Conservation (phyloP, 64 coral and sea anemone species). For the Pocillopora damicornis region DNA sequence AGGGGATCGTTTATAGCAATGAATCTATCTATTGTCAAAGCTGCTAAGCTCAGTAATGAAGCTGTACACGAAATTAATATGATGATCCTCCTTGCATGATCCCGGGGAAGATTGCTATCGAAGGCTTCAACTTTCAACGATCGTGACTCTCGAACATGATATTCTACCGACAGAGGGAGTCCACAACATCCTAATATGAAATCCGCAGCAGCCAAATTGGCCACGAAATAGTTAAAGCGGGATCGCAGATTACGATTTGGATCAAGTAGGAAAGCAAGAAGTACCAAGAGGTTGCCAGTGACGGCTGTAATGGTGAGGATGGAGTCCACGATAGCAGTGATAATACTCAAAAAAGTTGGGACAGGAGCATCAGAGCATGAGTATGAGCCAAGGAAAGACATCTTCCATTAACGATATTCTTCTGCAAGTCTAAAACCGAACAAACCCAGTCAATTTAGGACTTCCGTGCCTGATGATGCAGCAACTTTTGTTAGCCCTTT, state of each 20-base stretch:
- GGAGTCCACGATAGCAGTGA: neutral
- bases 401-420: neutral
- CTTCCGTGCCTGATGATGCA: too few species aligned
- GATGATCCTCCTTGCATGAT: slow-evolving; percentile 1
- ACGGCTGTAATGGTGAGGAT: slow-evolving; percentile 35
- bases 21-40: slow-evolving; percentile 72
- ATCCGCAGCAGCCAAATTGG: slow-evolving; percentile 78
- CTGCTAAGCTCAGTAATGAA: slow-evolving; percentile 71
- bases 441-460: too few species aligned
- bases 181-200: slow-evolving; percentile 52
- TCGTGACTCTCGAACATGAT: slow-evolving; percentile 17
- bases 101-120: neutral
- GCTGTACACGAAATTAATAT: slow-evolving; percentile 75
- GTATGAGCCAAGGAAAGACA: slow-evolving; percentile 18
- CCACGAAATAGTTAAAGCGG: slow-evolving; percentile 78
- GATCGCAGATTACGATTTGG: slow-evolving; percentile 74
- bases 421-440: neutral
- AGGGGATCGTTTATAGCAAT: slow-evolving; percentile 54
- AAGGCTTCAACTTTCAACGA: neutral
- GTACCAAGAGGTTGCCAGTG: slow-evolving; percentile 23
- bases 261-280: slow-evolving; percentile 59
- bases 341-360: slow-evolving; percentile 27
- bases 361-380: slow-evolving; percentile 29
- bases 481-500: too few species aligned
- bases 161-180: slow-evolving; percentile 42